phyloP scores from a whole-genome alignment of 2,888 invertebrate genomes.

The Drosophila maculinotata region DNA sequence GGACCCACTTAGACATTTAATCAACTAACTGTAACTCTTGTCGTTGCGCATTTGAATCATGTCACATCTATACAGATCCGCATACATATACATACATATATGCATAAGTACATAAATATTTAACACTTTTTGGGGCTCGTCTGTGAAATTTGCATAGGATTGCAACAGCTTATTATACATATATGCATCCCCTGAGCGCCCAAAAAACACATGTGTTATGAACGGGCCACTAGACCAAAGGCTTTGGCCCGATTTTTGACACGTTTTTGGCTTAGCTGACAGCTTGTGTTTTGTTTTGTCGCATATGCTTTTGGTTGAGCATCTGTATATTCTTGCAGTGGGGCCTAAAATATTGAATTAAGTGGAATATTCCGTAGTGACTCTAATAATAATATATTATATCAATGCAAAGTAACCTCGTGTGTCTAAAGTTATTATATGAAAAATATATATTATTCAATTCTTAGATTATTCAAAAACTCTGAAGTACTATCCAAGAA shows the following conservation, averaged over 20 bases:
- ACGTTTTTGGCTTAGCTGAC: conserved; percentile 26
- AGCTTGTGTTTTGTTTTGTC: conserved; percentile 12
- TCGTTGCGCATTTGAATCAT: conserved; percentile 34
- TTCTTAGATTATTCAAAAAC: too few relatives aligned
- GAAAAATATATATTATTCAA: too few relatives aligned
- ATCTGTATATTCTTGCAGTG: background rate
- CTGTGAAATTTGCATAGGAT: conserved; percentile 41
- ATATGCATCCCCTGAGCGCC: conserved; percentile 21
- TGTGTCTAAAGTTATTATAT: too few relatives aligned
- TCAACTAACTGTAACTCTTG: conserved; percentile 38
- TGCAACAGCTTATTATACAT: conserved; percentile 57
- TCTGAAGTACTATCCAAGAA: too few relatives aligned
- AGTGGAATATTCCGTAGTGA: too few relatives aligned
- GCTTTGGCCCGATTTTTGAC: conserved; percentile 42
- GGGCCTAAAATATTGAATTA: too few relatives aligned
- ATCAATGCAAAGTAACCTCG: too few relatives aligned
- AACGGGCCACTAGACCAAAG: background rate
- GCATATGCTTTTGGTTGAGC: background rate
- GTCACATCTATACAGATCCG: conserved; percentile 37
- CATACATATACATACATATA: conserved; percentile 14
- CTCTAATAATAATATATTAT: too few relatives aligned
- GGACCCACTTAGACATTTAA: conserved; percentile 52
- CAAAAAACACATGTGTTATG: conserved; percentile 9
- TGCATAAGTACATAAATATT: conserved; percentile 51
- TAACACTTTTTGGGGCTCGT: conserved; percentile 31